Evolutionary conservation across 2,113 vertebrate genomes (phyloP).

Genomic region (Neolamprologus devosi): DNA sequence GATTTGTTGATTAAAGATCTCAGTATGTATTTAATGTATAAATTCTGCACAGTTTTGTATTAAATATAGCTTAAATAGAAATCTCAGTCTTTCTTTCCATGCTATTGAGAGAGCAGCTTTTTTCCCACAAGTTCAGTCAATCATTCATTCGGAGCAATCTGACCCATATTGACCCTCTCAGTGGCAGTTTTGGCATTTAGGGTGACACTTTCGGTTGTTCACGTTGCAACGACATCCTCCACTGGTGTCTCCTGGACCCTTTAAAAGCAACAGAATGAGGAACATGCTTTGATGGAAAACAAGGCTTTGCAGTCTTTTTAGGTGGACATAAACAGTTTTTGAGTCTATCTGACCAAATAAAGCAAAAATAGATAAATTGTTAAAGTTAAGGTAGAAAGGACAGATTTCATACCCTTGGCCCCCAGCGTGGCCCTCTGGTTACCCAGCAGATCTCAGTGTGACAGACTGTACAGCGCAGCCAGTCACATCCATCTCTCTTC

Average conservation of each 20-base stretch:
- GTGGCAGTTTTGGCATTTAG: slow-evolving; percentile 83
- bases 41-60: background rate
- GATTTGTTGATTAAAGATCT: background rate
- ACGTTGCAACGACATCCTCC: slow-evolving; percentile 81
- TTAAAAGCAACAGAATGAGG: background rate
- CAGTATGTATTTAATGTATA: background rate
- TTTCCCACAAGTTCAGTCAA: background rate
- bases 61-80: background rate
- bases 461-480: slow-evolving; percentile 90
- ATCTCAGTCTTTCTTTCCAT: background rate
- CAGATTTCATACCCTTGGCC: slow-evolving; percentile 69
- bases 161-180: slow-evolving; percentile 24
- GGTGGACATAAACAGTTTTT: background rate
- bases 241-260: slow-evolving; percentile 81
- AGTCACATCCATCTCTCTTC: slow-evolving; percentile 94
- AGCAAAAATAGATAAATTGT: background rate
- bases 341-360: background rate
- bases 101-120: background rate
- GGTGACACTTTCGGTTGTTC: slow-evolving; percentile 78
- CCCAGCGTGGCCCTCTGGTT: slow-evolving; percentile 90
- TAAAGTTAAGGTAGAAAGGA: background rate
- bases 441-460: slow-evolving; percentile 97
- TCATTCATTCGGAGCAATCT: background rate
- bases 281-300: background rate
- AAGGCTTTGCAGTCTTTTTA: background rate